Evolutionary conservation across 2,113 vertebrate species (phyloP).

Genomic region (Pedetes capensis): DNA sequence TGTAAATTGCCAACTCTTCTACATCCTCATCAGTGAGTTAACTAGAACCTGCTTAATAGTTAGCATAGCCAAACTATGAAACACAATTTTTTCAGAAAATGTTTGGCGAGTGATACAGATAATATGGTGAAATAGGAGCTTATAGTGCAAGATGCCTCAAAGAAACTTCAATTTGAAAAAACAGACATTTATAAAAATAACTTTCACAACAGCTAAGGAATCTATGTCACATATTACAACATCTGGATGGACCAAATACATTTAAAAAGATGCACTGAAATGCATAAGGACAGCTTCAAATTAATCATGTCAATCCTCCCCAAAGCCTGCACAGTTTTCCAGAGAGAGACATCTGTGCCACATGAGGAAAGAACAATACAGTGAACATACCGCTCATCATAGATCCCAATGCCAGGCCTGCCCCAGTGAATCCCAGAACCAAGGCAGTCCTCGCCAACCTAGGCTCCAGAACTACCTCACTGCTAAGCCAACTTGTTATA

Average conservation of each 20-base stretch:
- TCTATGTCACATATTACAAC: neutral
- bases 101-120: neutral
- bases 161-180: neutral
- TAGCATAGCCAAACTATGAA: constrained; percentile 49
- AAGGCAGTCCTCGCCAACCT: neutral
- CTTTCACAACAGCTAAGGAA: neutral
- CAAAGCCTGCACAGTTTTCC: neutral
- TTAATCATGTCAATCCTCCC: neutral
- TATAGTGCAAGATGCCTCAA: neutral
- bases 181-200: neutral
- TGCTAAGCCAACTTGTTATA: neutral
- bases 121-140: neutral
- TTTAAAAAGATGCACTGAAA: neutral
- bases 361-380: neutral
- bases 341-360: neutral
- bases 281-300: neutral
- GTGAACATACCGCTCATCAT: neutral
- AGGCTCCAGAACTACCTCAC: neutral
- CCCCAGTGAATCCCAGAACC: neutral
- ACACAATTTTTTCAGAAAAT: constrained; percentile 36
- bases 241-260: neutral
- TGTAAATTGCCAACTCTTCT: constrained; percentile 62
- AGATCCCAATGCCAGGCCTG: neutral
- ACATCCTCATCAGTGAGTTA: constrained; percentile 50
- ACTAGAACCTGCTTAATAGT: constrained; percentile 51